These are phyloP conservation scores for Tetraodon nigroviridis DNA, from an alignment of 2,113 vertebrate genomes.

Conservation along the genomic window DNA sequence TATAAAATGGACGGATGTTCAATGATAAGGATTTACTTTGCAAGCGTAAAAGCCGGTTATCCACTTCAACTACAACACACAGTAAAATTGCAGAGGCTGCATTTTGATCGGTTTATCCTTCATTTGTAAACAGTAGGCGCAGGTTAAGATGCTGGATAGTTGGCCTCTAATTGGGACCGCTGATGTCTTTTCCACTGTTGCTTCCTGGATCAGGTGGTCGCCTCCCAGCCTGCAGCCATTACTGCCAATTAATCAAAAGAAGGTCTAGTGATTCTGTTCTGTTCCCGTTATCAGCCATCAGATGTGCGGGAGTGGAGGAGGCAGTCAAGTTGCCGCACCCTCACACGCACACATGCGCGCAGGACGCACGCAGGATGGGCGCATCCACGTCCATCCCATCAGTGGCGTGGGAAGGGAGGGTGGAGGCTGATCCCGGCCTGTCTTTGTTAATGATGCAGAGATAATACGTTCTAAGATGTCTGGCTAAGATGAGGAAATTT, in stretches of 20 bases:
- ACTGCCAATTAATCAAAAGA: no score
- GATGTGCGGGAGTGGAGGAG: constrained; percentile 42
- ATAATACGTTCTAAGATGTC: constrained; percentile 2
- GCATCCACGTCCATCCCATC: constrained; percentile 12
- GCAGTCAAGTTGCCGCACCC: constrained; percentile 72
- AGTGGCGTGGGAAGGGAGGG: constrained; percentile 8
- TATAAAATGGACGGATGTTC: no score
- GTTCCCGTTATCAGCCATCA: neutral
- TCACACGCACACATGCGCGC: constrained; percentile 49
- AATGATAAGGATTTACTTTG: no score
- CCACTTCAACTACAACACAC: no score
- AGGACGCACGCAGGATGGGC: constrained; percentile 33
- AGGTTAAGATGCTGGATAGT: no score
- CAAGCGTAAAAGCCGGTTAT: no score
- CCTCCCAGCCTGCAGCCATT: no score
- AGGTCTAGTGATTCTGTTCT: no score
- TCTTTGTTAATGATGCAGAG: constrained; percentile 33
- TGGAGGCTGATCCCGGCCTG: constrained; percentile 6
- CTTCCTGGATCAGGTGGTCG: neutral
- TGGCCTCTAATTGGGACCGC: neutral
- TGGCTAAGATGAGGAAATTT: no score
- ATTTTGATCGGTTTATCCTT: no score
- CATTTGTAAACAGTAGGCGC: no score
- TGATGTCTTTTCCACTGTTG: constrained; percentile 18
- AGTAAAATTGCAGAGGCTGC: no score